phyloP scores from a whole-genome alignment of 2,888 invertebrate genomes.

The Julus scandinavius region DNA sequence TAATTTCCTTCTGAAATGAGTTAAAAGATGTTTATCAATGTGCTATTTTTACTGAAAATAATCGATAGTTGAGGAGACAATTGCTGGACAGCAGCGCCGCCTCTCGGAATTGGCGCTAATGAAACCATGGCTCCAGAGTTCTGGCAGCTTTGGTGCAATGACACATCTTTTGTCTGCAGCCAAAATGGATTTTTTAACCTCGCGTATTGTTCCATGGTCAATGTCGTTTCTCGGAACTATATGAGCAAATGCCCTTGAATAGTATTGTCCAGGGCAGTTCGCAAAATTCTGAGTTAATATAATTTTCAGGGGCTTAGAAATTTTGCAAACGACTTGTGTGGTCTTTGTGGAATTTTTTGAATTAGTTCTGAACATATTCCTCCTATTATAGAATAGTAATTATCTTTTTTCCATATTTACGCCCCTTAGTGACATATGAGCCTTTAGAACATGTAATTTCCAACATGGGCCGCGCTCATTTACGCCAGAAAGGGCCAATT shows the following conservation, averaged over 20 bases:
- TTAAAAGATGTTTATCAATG: not conserved
- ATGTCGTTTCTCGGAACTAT: not conserved
- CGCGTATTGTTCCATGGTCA: not conserved
- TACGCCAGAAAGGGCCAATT: no score
- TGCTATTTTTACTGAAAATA: not conserved
- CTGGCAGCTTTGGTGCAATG: not conserved
- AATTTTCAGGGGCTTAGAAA: not conserved
- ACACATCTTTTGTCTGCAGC: not conserved
- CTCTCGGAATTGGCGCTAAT: not conserved
- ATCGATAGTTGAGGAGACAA: not conserved
- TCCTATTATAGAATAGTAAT: no score
- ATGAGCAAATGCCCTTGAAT: not conserved
- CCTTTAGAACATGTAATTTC: not conserved
- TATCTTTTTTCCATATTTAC: not conserved
- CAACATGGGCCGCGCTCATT: no score
- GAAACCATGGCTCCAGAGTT: not conserved
- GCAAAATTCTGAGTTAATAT: not conserved
- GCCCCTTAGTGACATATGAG: not conserved
- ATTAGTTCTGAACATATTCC: no score
- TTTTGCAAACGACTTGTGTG: no score
- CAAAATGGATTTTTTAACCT: not conserved
- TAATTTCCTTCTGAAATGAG: no score
- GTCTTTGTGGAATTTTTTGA: no score
- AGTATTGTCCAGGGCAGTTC: not conserved
- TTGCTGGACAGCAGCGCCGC: not conserved